Conservation (phyloP, 2,113 vertebrate genomes). For the Zapus hudsonius region DNA sequence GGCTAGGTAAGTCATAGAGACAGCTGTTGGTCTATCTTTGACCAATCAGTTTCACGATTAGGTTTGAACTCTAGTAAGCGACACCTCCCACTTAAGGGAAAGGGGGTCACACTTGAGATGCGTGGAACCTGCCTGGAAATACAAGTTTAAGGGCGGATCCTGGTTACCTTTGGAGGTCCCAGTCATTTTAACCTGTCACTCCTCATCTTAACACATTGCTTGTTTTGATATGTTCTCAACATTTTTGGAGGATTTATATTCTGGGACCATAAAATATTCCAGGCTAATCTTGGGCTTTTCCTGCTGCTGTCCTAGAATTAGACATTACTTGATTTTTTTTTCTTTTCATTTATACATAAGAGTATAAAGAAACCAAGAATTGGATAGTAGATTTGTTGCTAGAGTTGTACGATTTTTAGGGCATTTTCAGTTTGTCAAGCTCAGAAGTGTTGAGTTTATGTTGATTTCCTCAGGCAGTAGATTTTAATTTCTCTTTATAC, state of each 20-base stretch:
- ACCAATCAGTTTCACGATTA: no score
- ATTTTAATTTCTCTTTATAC: conserved; percentile 5
- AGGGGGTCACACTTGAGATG: no score
- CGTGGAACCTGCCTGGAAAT: no score
- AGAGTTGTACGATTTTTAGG: neutral
- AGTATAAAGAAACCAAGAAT: neutral
- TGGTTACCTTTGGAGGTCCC: no score
- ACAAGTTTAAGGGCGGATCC: no score
- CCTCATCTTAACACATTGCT: neutral
- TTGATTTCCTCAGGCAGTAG: neutral
- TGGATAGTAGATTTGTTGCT: neutral
- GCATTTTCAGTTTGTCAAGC: neutral
- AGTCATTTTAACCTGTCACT: no score
- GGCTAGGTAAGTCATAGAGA: no score
- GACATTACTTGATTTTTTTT: neutral
- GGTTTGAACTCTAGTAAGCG: no score
- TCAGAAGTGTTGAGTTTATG: neutral
- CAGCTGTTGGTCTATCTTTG: no score
- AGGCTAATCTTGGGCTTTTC: neutral
- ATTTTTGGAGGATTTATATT: neutral
- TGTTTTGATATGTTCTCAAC: neutral
- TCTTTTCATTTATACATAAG: neutral
- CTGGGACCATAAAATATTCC: neutral
- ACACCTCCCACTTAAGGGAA: no score
- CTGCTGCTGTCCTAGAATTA: neutral